Conservation (phyloP, 2,797 vertebrate genomes). For the Carapus acus region DNA sequence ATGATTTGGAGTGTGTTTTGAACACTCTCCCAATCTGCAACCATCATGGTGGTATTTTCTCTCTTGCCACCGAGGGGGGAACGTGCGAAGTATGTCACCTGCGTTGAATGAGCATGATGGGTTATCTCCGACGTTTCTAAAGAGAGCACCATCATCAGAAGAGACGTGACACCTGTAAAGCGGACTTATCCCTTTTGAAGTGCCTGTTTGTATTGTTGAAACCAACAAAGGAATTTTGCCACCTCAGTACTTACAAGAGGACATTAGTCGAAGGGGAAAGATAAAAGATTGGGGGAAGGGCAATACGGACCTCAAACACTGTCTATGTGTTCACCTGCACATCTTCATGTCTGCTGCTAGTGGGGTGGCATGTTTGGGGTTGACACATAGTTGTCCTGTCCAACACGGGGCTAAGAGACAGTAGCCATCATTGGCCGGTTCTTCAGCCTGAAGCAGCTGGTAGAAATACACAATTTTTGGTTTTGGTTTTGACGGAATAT, state of each 20-base stretch:
- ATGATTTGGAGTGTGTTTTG: background rate
- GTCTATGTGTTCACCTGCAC: slow-evolving; percentile 29
- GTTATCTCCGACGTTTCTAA: slow-evolving; percentile 57
- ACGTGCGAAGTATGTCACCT: slow-evolving; percentile 49
- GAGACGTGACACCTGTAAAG: slow-evolving; percentile 67
- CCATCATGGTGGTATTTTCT: slow-evolving; percentile 28
- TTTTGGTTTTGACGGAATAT: too few species aligned
- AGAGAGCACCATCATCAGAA: slow-evolving; percentile 52
- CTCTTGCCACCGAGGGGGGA: slow-evolving; percentile 34
- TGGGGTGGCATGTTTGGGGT: too few species aligned
- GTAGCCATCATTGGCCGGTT: slow-evolving; percentile 63
- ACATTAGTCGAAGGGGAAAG: slow-evolving; percentile 59
- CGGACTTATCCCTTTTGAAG: slow-evolving; percentile 69
- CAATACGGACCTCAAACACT: slow-evolving; percentile 25
- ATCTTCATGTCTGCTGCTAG: background rate
- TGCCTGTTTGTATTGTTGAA: slow-evolving; percentile 71
- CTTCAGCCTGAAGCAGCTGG: slow-evolving; percentile 64
- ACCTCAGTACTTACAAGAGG: slow-evolving; percentile 65
- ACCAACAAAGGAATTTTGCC: slow-evolving; percentile 69
- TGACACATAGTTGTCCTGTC: slow-evolving; percentile 52
- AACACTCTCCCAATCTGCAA: slow-evolving; percentile 32
- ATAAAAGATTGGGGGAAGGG: slow-evolving; percentile 23
- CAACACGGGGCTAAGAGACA: slow-evolving; percentile 31
- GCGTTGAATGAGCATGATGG: slow-evolving; percentile 49
- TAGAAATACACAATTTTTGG: too few species aligned